Evolutionary conservation across 1,140 invertebrate genomes (phyloP).

Genomic region (Frieseomelitta varia): DNA sequence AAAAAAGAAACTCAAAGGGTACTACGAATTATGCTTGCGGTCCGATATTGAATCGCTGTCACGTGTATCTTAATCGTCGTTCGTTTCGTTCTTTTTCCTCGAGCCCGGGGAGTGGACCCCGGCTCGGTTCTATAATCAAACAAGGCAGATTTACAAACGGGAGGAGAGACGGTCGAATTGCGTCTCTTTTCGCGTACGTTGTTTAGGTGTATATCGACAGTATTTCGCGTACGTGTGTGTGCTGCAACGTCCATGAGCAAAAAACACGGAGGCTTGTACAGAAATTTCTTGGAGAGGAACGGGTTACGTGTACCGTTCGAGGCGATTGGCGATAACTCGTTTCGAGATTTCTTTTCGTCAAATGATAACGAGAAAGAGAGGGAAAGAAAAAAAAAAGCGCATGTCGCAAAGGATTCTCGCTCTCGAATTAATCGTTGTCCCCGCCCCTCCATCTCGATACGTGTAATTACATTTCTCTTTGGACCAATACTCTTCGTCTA

Average conservation of each 20-base stretch:
- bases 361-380: neutral
- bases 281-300: neutral
- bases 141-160: neutral
- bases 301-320: neutral
- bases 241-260: constrained; percentile 31
- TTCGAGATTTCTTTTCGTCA: neutral
- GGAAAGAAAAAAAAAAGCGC: too few relatives aligned
- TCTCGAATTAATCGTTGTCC: constrained; percentile 15
- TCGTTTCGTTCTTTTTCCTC: constrained; percentile 19
- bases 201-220: constrained; percentile 36
- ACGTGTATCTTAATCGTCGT: constrained; percentile 59
- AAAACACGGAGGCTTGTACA: constrained; percentile 16
- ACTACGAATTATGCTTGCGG: constrained; percentile 69
- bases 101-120: neutral
- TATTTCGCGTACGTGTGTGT: constrained; percentile 27
- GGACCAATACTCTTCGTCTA: constrained; percentile 70
- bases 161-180: neutral
- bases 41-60: constrained; percentile 44
- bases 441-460: constrained; percentile 28
- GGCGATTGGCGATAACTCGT: too few relatives aligned
- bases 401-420: neutral
- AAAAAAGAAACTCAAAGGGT: constrained; percentile 67
- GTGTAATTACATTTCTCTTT: constrained; percentile 66
- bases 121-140: neutral
- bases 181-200: neutral